Evolutionary conservation across 2,113 vertebrate species (phyloP), one percentile per base, ranked within the genome.

Genomic region (Octodon degus): DNA sequence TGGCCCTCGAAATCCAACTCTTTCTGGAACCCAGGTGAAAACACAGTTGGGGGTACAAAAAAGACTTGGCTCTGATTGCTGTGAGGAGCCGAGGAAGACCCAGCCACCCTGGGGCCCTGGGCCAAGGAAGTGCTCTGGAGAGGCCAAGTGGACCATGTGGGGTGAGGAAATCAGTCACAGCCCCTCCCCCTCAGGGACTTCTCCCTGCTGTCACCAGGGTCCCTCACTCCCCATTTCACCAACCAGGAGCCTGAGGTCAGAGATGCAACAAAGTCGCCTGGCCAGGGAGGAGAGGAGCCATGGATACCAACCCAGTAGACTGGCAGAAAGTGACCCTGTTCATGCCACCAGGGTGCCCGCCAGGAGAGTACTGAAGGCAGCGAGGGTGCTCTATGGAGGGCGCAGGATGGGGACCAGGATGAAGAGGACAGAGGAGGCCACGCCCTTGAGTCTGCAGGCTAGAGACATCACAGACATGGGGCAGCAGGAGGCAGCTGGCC

Each of bases 381-480:
- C 1, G 1, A 4, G 70, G 53, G 20, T 34, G 13, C 7, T 5
- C 0, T 5, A 32, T 16, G 25, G 60, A 84, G 40, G 40, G 24
- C 2, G 25, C 43, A 50, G 76, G 76, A 47, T 16, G 25, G 74
- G 40, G 7, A 30, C 77, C 77, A 32, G 77, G 77, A 60, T 25
- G 17, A 34, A 55, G 5, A 72, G 68, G 43, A 86, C 76, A 86
- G 70, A 1, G 2, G 50, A 25, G 50, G 34, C 37, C 17, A 17
- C n/a, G 8, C 8, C 0, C 0, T 0, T 14, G 9, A 32, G n/a
- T 55, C 30, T 9, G 10, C 2, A 0, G 43, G 76, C 24, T 30
- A 8, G 0, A 2, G 11, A 20, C 65, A 63, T 13, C 1, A 7
- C 6, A 12, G 77, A 19, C 0, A 0, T 9, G 10, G 58, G 62